Evolutionary conservation across 2,113 vertebrate genomes (phyloP), one percentile per base, ranked within the genome.

Genomic region (Steatornis caripensis): DNA sequence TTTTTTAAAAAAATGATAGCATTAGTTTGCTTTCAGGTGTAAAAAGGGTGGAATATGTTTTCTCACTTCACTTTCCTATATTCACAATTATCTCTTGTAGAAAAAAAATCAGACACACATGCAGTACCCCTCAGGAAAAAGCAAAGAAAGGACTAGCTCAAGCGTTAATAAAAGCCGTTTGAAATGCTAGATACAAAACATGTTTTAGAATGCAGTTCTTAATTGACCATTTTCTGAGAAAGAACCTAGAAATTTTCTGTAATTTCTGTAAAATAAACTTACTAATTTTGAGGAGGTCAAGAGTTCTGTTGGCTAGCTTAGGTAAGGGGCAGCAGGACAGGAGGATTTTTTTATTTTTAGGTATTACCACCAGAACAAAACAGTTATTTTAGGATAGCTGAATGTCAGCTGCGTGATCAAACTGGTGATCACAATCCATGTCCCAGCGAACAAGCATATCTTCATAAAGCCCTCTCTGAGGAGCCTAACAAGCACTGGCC

Each of bases 121-220:
- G n/a, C 26, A 80, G 27, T n/a, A 53, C 12, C 15, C 53, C 11
- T 77, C 22, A 77, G 65, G 71, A 91, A 90, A 75, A 75, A 64
- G 37, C 20, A 90, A 89, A 90, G 70, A 75, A 90, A 93, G 58
- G 37, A 83, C 46, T 79, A 61, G 36, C 18, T 95, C 54, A 80
- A 46, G 48, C 49, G 74, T 91, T 89, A 93, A 87, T 87, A 95
- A 90, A 86, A 94, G 12, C 36, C 16, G 84, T 81, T 90, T 92
- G 57, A 95, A 94, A 92, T 90, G 54, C 62, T 70, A 87, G 55
- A n/a, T 64, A 37, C 18, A 76, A 75, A 91, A 57, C 43, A 24
- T 24, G 22, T n/a, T 94, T 79, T 58, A 58, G 71, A 91, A n/a
- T 36, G 29, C 10, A 46, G 16, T 60, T 81, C 45, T 43, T 77